A percentile compares a stretch with the other conserved stretches of the same genome.
Evolutionary conservation across 2,113 vertebrate species (phyloP).

Genomic region (western clawed frog (Xenopus tropicalis)): UCB_Xtro_10.0 CM004444.2:92391001-92391500

Average conservation of each 20-base stretch:
- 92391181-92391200: conserved; percentile 22
- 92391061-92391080: no score
- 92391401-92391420: conserved; percentile 45
- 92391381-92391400: conserved; percentile 43
- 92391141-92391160: conserved; percentile 35
- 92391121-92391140: neutral
- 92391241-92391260: conserved; percentile 14
- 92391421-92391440: conserved; percentile 50
- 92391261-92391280: conserved; percentile 29
- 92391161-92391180: conserved; percentile 36
- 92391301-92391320: conserved; percentile 24
- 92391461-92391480: conserved; percentile 43
- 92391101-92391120: neutral
- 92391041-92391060: no score
- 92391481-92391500: conserved; percentile 44
- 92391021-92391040: no score
- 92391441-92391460: conserved; percentile 22
- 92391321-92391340: conserved; percentile 27
- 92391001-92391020: no score
- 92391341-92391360: conserved; percentile 22
- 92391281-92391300: conserved; percentile 25
- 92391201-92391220: conserved; percentile 18
- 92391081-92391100: no score
- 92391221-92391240: conserved; percentile 15
- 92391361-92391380: conserved; percentile 44